Evolutionary conservation across 1,140 invertebrate genomes (phyloP), one percentile per base, ranked within the genome.

Genomic region (Hypothenemus hampei): DNA sequence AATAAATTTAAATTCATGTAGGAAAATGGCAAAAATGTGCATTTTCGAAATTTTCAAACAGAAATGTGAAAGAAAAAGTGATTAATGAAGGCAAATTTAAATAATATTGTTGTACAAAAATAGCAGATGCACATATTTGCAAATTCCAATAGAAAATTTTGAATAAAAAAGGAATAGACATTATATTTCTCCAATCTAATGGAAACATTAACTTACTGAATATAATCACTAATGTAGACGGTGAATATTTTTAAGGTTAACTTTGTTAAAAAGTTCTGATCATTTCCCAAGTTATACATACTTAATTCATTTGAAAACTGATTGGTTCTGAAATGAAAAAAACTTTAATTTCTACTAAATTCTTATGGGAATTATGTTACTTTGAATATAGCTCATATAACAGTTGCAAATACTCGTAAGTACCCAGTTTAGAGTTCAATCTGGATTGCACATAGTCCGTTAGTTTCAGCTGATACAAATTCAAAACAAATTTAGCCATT

Each of bases 401-500:
- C 63, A 88, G 91, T 49, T 81, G 84, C 40, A 98, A 76, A 77
- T 97, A 97, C 61, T 84, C 85, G 56, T 96, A 91, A 22, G 85
- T 79, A 68, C 95, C 90, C 46, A 80, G 78, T 69, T 84, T 84
- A 55, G 92, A 85, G 18, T 82, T 79, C 53, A 97, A 75, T 66
- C 85, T 85, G 10, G 83, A 84, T 43, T 85, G 80, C 31, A 93
- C 86, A 68, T 90, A 87, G 65, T 89, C 87, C 76, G 93, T 87
- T 26, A 98, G 75, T 72, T 94, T 92, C 4, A 91, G 76, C 65
- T 97, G 91, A 73, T 95, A 99, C 52, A 99, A 92, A 67, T 97
- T 97, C 1, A 98, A 75, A 22, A 98, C 89, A 76, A 98, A 96
- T 75, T 98, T 98, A 26, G 89, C 87, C 92, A 98, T 98, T 0